Percentiles rank a stretch among this genome's conserved stretches.
These are phyloP conservation scores for Dromiciops gliroides DNA, from an alignment of 2,113 vertebrate genomes.

Conservation along the genomic window DNA sequence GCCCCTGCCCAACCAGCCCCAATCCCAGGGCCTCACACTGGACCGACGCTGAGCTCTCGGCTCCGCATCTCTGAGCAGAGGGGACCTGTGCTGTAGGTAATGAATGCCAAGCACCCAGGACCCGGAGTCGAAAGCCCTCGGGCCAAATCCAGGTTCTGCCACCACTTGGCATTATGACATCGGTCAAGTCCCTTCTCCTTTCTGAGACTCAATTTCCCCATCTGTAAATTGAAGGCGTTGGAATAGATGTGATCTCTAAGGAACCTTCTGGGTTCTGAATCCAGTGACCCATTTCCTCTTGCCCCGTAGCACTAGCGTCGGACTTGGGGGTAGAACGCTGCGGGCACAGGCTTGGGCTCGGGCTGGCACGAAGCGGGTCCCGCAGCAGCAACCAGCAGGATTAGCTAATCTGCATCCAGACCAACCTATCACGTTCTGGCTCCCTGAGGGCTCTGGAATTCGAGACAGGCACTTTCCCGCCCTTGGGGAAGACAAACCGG, in stretches of 20 bases:
- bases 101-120: background rate
- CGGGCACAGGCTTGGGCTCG: background rate
- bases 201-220: background rate
- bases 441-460: background rate
- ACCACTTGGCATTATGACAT: background rate
- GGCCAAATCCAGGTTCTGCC: background rate
- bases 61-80: background rate
- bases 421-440: background rate
- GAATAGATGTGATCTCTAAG: background rate
- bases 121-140: background rate
- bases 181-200: background rate
- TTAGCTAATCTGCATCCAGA: background rate
- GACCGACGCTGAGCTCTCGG: background rate
- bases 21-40: background rate
- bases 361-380: background rate
- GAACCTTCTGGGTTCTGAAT: background rate
- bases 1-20: background rate
- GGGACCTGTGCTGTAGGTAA: background rate
- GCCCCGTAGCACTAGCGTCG: background rate
- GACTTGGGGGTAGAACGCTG: background rate
- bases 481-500: background rate
- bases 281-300: background rate
- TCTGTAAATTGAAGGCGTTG: background rate
- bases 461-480: background rate
- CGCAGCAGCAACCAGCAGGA: background rate